Conservation (phyloP, 1,140 invertebrate genomes). For the Leptinotarsa undecemlineata region DNA sequence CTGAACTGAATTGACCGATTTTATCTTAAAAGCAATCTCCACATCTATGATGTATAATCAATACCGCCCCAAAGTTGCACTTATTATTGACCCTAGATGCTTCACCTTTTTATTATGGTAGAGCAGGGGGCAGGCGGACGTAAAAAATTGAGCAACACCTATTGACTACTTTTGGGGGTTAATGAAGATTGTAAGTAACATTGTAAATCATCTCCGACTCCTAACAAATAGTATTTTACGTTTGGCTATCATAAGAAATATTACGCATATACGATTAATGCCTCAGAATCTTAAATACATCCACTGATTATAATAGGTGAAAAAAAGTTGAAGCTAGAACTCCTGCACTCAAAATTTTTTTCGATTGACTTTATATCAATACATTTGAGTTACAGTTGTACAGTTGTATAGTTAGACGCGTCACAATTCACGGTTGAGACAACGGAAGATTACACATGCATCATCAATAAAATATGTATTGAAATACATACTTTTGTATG, state of each 20-base stretch:
- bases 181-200: conserved; percentile 7
- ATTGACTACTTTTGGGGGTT: conserved; percentile 11
- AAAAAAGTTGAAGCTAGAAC: background rate
- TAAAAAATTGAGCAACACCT: conserved; percentile 29
- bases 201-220: background rate
- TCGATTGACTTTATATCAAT: too few relatives aligned
- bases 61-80: background rate
- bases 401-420: too few relatives aligned
- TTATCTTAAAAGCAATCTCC: background rate
- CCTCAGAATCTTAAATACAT: background rate
- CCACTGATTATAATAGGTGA: background rate
- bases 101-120: background rate
- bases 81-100: background rate
- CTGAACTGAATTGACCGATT: background rate
- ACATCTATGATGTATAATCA: background rate
- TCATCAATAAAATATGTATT: too few relatives aligned
- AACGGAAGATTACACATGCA: too few relatives aligned
- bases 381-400: too few relatives aligned
- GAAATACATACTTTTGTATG: too few relatives aligned
- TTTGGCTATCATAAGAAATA: conserved; percentile 19
- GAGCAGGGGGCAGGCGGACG: conserved; percentile 9
- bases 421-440: too few relatives aligned
- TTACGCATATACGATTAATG: conserved; percentile 4
- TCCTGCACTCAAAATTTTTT: too few relatives aligned
- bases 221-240: conserved; percentile 10